Base-by-base conservation (phyloP, 2,888 invertebrate genomes). In the Orgyia antiqua region DNA sequence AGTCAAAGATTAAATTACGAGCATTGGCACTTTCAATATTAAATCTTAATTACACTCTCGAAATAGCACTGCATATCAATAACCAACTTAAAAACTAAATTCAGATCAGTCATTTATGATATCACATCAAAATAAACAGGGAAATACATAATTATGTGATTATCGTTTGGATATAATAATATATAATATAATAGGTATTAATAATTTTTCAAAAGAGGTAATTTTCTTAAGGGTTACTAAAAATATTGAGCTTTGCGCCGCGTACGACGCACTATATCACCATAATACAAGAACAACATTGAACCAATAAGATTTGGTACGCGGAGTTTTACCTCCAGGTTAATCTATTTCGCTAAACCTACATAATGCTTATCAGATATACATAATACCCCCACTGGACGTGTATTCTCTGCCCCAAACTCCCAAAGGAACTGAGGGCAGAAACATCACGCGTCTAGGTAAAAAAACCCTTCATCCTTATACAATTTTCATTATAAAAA, bases 31-130 rank as follows among this genome's bases (percentile, higher is more conserved):
- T 87, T 86, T 86, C 79, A 86, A 80, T 82, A 84, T 84, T 84
- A 80, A 76, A 74, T 75, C 79, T 86, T 83, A 87, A 82, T 78
- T 83, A 86, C 77, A 82, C 75, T 73, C 74, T 79, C 75, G 78
- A 83, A 83, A 80, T 84, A 87, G 86, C 86, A 86, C 86, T 86
- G 87, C 82, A 75, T 77, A 84, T 82, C 69, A 77, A 83, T 82
- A 86, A 87, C 75, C 86, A 87, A 87, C 87, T 87, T 87, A 87
- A 83, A 86, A 87, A 87, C 87, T 87, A 87, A 87, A 84, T 86
- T 87, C 87, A 87, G 87, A 87, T 87, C 87, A 88, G 87, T 87
- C 87, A 83, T 88, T 87, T 86, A 87, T 87, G 87, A 87, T 88
- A 88, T 88, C 88, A 88, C 88, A 88, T 88, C 86, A 87, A 88